Evolutionary conservation across 2,888 invertebrate species (phyloP), one percentile per base, ranked within the genome.

Genomic region (Spilosoma lubricipeda): DNA sequence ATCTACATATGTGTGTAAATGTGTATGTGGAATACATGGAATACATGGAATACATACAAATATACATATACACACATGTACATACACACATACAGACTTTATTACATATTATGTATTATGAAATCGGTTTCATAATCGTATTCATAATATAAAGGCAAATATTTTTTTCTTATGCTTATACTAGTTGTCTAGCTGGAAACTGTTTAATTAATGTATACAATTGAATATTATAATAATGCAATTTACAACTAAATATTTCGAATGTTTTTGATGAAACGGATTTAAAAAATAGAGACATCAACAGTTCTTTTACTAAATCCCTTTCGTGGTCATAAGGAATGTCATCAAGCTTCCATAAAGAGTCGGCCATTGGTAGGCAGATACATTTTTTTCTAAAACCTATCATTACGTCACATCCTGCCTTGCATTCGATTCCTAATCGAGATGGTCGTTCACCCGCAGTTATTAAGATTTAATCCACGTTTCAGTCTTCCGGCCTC

Each of bases 371-470:
- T 83, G 74, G 77, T 78, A 80, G 84, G 73, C 71, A 76, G 72
- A 69, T 76, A 72, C 39, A 67, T 30, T 33, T 39, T 65, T 27
- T 70, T 65, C 72, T 63, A 65, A 52, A 67, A n/a, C 23, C 23
- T 27, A n/a, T 69, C 81, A 81, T 88, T 84, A 89, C 87, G 86
- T 88, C 88, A 88, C 85, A 86, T 82, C 85, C 82, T 78, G 86
- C 74, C 66, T 71, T 79, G 77, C 86, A 83, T 85, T 86, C 86
- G 85, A 86, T 87, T 90, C 89, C 88, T 88, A 89, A 90, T 90
- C 84, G 80, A 87, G 76, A 74, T 86, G 89, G 92, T 90, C 93
- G 90, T 93, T 93, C 90, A 93, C 90, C 93, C 80, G 78, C 73
- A 77, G 78, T 81, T 85, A 87, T 88, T 87, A 86, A 85, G 83